Conservation (phyloP, 2,797 vertebrate genomes). For the Nyctalus aviator region DNA sequence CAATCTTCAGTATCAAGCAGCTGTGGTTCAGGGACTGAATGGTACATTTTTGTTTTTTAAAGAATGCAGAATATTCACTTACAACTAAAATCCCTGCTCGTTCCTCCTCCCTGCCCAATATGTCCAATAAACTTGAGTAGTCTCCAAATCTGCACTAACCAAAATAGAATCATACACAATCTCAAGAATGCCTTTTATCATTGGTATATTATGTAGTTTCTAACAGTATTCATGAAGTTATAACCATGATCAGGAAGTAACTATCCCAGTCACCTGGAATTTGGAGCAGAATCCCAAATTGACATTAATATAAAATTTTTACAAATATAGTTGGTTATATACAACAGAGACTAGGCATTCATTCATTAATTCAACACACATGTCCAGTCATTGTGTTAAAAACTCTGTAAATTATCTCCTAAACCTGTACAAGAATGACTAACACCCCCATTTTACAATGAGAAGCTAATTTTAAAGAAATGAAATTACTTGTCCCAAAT, state of each 20-base stretch:
- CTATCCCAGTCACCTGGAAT: neutral
- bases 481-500: slow-evolving; percentile 39
- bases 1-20: slow-evolving; percentile 96
- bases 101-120: neutral
- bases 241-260: neutral
- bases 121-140: neutral
- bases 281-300: slow-evolving; percentile 42
- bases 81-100: slow-evolving; percentile 54
- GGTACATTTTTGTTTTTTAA: neutral
- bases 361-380: slow-evolving; percentile 37
- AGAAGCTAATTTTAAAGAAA: slow-evolving; percentile 52
- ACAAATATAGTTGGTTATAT: neutral
- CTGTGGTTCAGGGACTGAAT: slow-evolving; percentile 93
- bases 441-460: neutral
- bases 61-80: slow-evolving; percentile 13
- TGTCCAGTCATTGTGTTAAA: neutral
- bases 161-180: neutral
- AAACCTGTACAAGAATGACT: slow-evolving; percentile 5
- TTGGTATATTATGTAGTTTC: neutral
- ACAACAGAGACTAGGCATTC: neutral
- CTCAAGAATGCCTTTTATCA: slow-evolving; percentile 38
- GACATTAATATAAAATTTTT: slow-evolving; percentile 7
- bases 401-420: slow-evolving; percentile 24
- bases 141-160: slow-evolving; percentile 22
- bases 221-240: slow-evolving; percentile 14